Evolutionary conservation across 37 sponge, comb jelly and placozoan genomes (phyloP).

Genomic region (Amphimedon queenslandica): DNA sequence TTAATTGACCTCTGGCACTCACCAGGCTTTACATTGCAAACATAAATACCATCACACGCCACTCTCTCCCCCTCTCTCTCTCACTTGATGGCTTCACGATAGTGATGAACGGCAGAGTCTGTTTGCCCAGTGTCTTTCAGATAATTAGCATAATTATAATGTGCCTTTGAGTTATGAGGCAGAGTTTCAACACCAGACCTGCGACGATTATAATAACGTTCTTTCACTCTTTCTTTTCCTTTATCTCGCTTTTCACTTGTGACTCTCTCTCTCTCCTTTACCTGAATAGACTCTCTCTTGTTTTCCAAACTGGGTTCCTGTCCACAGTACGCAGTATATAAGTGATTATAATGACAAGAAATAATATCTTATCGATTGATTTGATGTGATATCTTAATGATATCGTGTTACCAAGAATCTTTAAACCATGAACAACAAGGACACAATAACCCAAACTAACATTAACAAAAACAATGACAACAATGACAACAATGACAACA

Average conservation of each 20-base stretch:
- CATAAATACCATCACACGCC: neutral
- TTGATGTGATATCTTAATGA: neutral
- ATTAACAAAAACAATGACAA: neutral
- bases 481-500: no score
- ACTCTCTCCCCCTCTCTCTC: slow-evolving; percentile 5
- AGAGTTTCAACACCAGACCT: slow-evolving; percentile 71
- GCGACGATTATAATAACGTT: no score
- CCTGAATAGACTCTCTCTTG: slow-evolving; percentile 74
- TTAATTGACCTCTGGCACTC: no score
- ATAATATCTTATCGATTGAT: neutral
- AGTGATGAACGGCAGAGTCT: slow-evolving; percentile 63
- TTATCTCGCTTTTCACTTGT: no score
- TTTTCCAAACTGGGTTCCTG: slow-evolving; percentile 74
- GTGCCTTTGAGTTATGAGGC: slow-evolving; percentile 83
- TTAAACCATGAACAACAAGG: slow-evolving; percentile 53
- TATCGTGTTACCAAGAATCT: neutral
- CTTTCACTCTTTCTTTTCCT: no score
- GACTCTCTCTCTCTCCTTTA: no score
- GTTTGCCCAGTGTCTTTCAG: slow-evolving; percentile 59
- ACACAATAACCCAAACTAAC: slow-evolving; percentile 73
- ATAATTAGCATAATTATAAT: slow-evolving; percentile 93
- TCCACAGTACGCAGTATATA: slow-evolving; percentile 50
- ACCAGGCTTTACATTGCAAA: neutral
- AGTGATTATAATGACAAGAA: slow-evolving; percentile 15
- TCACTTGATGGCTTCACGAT: slow-evolving; percentile 56